Conservation (phyloP, 2,113 vertebrate species). For the Taxidea taxus region DNA sequence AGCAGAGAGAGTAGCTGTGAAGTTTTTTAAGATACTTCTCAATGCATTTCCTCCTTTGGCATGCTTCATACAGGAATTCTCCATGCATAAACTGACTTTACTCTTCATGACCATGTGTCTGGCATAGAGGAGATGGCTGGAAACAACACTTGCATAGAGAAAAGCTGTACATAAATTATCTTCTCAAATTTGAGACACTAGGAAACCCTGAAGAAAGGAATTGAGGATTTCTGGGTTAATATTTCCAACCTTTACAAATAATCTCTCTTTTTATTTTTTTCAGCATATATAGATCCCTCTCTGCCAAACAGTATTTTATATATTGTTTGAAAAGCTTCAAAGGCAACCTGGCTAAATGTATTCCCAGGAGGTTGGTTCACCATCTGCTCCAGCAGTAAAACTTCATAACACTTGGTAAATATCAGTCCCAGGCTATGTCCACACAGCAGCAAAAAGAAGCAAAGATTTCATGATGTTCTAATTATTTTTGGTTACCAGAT, state of each 20-base stretch:
- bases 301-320: conserved; percentile 51
- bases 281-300: neutral
- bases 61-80: neutral
- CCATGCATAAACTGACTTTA: neutral
- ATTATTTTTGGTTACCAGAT: neutral
- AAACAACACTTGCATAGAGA: neutral
- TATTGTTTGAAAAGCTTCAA: conserved; percentile 75
- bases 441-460: neutral
- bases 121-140: neutral
- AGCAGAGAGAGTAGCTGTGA: neutral
- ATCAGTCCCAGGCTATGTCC: conserved; percentile 1
- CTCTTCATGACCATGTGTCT: neutral
- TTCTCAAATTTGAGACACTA: neutral
- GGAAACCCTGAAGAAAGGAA: neutral
- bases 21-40: neutral
- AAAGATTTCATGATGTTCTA: neutral
- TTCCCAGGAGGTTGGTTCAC: conserved; percentile 63
- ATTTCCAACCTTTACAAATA: conserved; percentile 30
- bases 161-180: neutral
- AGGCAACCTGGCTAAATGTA: conserved; percentile 57
- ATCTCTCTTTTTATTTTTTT: neutral
- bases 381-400: conserved; percentile 76
- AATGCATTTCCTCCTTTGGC: neutral
- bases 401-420: conserved; percentile 69
- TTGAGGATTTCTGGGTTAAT: neutral